Percentiles rank a stretch among this genome's conserved stretches.
Evolutionary conservation across 2,888 invertebrate genomes (phyloP).

Genomic region (Marasmarcha lunaedactyla): DNA sequence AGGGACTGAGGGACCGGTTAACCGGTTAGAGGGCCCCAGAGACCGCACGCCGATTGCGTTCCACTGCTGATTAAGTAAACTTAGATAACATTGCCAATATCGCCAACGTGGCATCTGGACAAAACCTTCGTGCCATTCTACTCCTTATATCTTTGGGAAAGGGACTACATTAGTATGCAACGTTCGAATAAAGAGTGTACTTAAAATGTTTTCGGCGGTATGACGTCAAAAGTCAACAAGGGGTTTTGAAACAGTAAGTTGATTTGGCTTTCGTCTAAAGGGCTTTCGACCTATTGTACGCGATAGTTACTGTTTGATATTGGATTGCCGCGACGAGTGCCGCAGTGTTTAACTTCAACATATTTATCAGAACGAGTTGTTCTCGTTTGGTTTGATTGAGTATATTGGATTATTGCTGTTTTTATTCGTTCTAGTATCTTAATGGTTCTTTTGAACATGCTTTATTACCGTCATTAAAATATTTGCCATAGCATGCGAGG

Average conservation of each 20-base stretch:
- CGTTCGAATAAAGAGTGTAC: not conserved
- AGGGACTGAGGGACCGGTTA: slow-evolving; percentile 27
- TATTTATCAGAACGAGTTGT: not conserved
- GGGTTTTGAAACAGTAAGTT: slow-evolving; percentile 60
- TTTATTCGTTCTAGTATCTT: not conserved
- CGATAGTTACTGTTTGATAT: slow-evolving; percentile 58
- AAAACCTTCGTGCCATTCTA: not conserved
- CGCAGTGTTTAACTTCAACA: slow-evolving; percentile 35
- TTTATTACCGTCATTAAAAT: too few species aligned
- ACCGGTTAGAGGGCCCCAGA: slow-evolving; percentile 56
- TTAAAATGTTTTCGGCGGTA: not conserved
- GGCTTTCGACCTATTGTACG: slow-evolving; percentile 50
- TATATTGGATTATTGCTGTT: not conserved
- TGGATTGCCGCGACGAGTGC: slow-evolving; percentile 55
- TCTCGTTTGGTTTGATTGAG: not conserved
- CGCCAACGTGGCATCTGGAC: slow-evolving; percentile 23
- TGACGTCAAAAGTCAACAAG: slow-evolving; percentile 66
- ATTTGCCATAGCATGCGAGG: too few species aligned
- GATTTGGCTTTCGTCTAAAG: slow-evolving; percentile 58
- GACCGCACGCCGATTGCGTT: slow-evolving; percentile 48
- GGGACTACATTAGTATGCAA: not conserved
- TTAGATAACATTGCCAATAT: slow-evolving; percentile 63
- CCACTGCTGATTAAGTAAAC: slow-evolving; percentile 66
- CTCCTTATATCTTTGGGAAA: not conserved
- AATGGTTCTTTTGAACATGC: too few species aligned